Evolutionary conservation across 1,140 invertebrate genomes (phyloP), one percentile per base, ranked within the genome.

Genomic region (Asbolus verrucosus): DNA sequence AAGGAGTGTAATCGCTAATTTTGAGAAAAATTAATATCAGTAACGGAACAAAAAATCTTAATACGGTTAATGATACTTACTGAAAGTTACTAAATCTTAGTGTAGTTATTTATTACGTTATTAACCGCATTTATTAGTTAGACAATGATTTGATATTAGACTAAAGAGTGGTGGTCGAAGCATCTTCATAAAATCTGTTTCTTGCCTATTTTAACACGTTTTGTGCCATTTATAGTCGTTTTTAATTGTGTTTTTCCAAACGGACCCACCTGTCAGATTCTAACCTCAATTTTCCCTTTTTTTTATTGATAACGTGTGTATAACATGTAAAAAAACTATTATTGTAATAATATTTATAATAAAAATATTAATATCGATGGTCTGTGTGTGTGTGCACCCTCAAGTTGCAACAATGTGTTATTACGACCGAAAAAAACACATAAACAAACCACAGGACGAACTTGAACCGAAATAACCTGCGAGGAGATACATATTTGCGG

Each of bases 291-390:
- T 21, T 50, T 62, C 69, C 13, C 63, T 19, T 59, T 69, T 41
- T 72, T 59, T 4, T 27, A 27, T 27, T 31, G 19, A 8, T 59
- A 39, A 27, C 59, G 50, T 60, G 59, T 62, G 38, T 60, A 74
- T 71, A 69, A 65, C 19, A 54, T 73, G 69, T 73, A 70, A 65
- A 65, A 65, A 31, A 71, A 71, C 69, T 68, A 73, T 38, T 69
- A 71, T 71, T 73, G 69, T 73, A 73, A 71, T 73, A 73, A 65
- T 70, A 72, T 69, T 69, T 72, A 69, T 69, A 72, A 70, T 73
- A 70, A 73, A 72, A 71, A 71, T 27, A 27, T 27, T 27, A 27
- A 27, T 27, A 27, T 3, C 8, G 24, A 27, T 27, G 3, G 3
- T 8, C 3, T 27, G 24, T 4, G 8, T 27, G 24, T 27, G n/a